A percentile compares a stretch with the other conserved stretches of the same genome.
Conservation (phyloP, 2,888 invertebrate genomes). For the Agonopterix subpropinquella region DNA sequence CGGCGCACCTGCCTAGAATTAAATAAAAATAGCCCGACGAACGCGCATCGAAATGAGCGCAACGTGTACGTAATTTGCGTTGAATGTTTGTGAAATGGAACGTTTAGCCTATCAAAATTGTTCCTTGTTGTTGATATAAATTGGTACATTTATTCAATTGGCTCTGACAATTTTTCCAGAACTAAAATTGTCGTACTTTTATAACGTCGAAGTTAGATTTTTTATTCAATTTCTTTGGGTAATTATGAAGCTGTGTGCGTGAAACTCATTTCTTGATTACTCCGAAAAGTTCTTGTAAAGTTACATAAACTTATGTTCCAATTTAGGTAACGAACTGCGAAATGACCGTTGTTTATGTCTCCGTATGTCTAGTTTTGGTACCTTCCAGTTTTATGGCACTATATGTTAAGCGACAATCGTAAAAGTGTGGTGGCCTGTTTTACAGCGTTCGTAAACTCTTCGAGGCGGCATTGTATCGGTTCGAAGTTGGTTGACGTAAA, state of each 20-base stretch:
- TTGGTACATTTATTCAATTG: conserved; percentile 7
- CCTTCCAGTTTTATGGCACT: conserved; percentile 55
- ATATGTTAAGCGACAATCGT: conserved; percentile 66
- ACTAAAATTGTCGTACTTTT: too few relatives aligned
- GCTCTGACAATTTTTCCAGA: neutral
- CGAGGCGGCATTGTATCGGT: conserved; percentile 44
- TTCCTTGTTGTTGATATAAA: conserved; percentile 3
- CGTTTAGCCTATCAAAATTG: conserved; percentile 38
- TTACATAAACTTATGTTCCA: conserved; percentile 41
- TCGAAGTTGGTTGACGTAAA: conserved; percentile 32
- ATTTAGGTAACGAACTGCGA: conserved; percentile 59
- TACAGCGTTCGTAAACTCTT: conserved; percentile 56
- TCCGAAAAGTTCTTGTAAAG: conserved; percentile 18
- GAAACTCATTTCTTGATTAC: conserved; percentile 6
- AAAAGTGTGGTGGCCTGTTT: conserved; percentile 60
- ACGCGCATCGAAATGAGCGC: conserved; percentile 50
- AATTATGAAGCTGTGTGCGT: neutral
- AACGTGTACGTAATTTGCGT: conserved; percentile 45
- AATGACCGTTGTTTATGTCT: conserved; percentile 50
- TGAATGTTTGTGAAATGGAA: conserved; percentile 44
- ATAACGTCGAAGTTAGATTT: too few relatives aligned
- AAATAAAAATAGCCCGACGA: conserved; percentile 68
- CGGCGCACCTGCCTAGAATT: conserved; percentile 66
- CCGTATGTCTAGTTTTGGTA: conserved; percentile 44
- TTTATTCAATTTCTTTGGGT: too few relatives aligned